These are phyloP conservation scores for Diplazon laetatorius DNA, from an alignment of 2,888 invertebrate species.

Conservation along the genomic window DNA sequence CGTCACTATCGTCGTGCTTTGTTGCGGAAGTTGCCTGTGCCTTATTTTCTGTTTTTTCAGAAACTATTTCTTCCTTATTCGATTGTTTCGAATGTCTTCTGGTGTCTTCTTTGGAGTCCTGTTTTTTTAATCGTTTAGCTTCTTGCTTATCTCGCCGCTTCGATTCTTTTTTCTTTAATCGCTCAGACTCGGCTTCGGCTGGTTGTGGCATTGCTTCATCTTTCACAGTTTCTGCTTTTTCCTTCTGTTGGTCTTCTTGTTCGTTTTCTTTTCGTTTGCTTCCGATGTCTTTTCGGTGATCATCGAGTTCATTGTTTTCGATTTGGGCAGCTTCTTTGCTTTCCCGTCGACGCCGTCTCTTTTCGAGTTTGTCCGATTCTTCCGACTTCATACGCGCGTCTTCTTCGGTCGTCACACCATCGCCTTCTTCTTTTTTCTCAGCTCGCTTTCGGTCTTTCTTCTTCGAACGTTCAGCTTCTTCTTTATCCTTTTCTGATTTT, in stretches of 20 bases:
- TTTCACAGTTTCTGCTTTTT: slow-evolving; percentile 57
- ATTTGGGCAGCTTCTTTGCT: slow-evolving; percentile 47
- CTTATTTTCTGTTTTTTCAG: slow-evolving; percentile 5
- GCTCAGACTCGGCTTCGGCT: slow-evolving; percentile 42
- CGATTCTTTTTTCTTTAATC: slow-evolving; percentile 31
- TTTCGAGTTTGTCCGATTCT: slow-evolving; percentile 19
- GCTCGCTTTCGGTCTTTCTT: slow-evolving; percentile 71
- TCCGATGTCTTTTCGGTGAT: slow-evolving; percentile 60
- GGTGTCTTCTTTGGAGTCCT: slow-evolving; percentile 32
- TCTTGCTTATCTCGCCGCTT: slow-evolving; percentile 46
- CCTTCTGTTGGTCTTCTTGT: slow-evolving; percentile 33
- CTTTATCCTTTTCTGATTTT: slow-evolving; percentile 71
- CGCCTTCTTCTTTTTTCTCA: slow-evolving; percentile 58
- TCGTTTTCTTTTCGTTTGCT: slow-evolving; percentile 72
- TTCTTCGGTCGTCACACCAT: slow-evolving; percentile 69
- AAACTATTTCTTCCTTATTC: slow-evolving; percentile 15
- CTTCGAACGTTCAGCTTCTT: slow-evolving; percentile 78
- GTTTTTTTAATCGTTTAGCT: slow-evolving; percentile 72
- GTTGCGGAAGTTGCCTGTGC: background rate
- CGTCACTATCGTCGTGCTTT: slow-evolving; percentile 19
- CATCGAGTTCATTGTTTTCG: slow-evolving; percentile 54
- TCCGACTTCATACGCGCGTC: slow-evolving; percentile 41
- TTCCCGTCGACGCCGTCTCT: slow-evolving; percentile 3
- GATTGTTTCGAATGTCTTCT: slow-evolving; percentile 32
- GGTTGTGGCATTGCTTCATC: slow-evolving; percentile 8